phyloP scores from a whole-genome alignment of 2,797 vertebrate genomes.

The Monodelphis domestica region DNA sequence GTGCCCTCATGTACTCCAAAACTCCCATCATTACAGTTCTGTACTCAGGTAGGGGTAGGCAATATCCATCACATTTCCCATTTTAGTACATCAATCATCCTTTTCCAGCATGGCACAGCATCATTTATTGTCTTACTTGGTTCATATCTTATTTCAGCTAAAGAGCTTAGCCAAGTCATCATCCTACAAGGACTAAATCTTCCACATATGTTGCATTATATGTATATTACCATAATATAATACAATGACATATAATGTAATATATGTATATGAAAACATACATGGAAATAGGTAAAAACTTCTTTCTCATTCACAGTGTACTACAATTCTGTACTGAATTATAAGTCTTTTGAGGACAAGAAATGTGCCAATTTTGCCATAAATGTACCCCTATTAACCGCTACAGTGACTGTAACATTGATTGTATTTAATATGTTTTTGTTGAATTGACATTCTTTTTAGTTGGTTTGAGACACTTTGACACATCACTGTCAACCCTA shows the following conservation, averaged over 20 bases:
- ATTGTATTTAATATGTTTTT: background rate
- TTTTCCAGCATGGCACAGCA: too few relatives aligned
- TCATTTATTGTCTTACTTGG: background rate
- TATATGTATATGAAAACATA: background rate
- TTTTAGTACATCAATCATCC: too few relatives aligned
- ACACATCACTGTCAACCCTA: background rate
- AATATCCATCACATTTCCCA: too few relatives aligned
- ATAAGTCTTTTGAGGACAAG: background rate
- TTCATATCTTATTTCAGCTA: background rate
- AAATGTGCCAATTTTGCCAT: background rate
- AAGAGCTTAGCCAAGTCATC: background rate
- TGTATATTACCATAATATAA: too few relatives aligned
- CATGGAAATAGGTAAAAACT: background rate
- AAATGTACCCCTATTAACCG: background rate
- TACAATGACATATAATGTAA: too few relatives aligned
- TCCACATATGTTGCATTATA: background rate
- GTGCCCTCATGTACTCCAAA: background rate
- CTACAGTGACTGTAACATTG: background rate
- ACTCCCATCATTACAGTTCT: background rate
- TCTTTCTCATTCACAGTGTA: too few relatives aligned
- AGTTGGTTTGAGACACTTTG: background rate
- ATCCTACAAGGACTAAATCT: background rate
- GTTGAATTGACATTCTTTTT: conserved; percentile 2
- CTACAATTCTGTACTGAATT: too few relatives aligned
- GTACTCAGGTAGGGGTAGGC: background rate